Conservation (phyloP, 2,888 invertebrate genomes). For the Phortica okadai region DNA sequence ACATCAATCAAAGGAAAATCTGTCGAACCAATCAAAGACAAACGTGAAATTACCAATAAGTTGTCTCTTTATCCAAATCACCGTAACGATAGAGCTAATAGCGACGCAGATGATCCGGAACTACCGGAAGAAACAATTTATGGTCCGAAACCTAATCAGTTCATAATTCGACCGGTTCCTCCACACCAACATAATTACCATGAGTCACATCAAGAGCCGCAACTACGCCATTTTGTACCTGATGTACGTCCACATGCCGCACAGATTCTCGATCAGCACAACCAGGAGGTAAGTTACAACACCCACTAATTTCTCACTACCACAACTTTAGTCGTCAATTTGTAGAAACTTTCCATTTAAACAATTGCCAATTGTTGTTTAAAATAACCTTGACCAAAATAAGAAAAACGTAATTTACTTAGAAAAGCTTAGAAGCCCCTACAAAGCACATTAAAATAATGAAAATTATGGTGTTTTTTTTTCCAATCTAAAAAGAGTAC, state of each 20-base stretch:
- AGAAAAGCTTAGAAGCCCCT: not conserved
- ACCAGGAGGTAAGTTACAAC: conserved; percentile 71
- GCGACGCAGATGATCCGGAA: conserved; percentile 70
- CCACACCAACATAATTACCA: conserved; percentile 72
- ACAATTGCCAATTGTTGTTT: conserved; percentile 35
- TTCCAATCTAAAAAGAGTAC: not conserved
- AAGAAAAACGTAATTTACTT: conserved; percentile 38
- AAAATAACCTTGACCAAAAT: conserved; percentile 61
- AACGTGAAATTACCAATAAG: conserved; percentile 72
- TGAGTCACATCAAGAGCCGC: conserved; percentile 69
- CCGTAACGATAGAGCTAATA: conserved; percentile 58
- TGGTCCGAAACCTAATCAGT: conserved; percentile 72
- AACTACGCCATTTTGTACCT: conserved; percentile 73
- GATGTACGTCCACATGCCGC: conserved; percentile 70
- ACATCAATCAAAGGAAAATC: conserved; percentile 41
- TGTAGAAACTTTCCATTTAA: conserved; percentile 62
- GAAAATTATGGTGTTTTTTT: conserved; percentile 5
- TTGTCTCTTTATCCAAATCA: conserved; percentile 73
- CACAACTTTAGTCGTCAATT: conserved; percentile 31
- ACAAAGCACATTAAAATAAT: conserved; percentile 16
- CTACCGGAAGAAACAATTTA: conserved; percentile 74
- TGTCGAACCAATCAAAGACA: conserved; percentile 68
- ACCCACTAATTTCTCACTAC: conserved; percentile 29
- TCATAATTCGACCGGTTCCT: conserved; percentile 73
- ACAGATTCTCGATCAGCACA: conserved; percentile 71